Conservation (phyloP, 1,140 invertebrate species). For the Ptiloglossa arizonensis region DNA sequence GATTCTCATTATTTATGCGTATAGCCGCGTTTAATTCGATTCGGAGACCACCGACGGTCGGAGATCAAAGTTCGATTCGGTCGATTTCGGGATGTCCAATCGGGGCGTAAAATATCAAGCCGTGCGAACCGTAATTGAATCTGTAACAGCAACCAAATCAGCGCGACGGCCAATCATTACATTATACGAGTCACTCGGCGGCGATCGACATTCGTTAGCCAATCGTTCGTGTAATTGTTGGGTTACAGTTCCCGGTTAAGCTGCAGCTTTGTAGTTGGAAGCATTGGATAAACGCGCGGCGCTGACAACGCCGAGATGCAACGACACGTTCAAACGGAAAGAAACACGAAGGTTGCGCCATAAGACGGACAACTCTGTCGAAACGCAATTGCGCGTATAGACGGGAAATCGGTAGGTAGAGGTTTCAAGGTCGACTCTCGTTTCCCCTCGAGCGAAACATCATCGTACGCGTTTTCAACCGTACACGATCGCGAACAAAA, state of each 20-base stretch:
- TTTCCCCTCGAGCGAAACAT: too few relatives aligned
- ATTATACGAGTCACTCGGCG: slow-evolving; percentile 59
- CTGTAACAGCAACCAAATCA: slow-evolving; percentile 65
- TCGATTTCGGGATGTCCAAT: slow-evolving; percentile 50
- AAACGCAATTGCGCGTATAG: too few relatives aligned
- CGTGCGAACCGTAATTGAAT: slow-evolving; percentile 62
- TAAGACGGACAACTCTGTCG: neutral
- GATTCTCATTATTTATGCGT: slow-evolving; percentile 60
- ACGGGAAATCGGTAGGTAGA: too few relatives aligned
- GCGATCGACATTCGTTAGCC: slow-evolving; percentile 65
- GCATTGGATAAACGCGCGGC: slow-evolving; percentile 35
- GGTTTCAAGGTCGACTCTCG: too few relatives aligned
- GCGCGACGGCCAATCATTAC: slow-evolving; percentile 60
- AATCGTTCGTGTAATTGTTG: slow-evolving; percentile 65
- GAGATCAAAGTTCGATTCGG: slow-evolving; percentile 53
- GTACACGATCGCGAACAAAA: too few relatives aligned
- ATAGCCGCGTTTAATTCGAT: slow-evolving; percentile 56
- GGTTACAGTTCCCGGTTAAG: slow-evolving; percentile 50
- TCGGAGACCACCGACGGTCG: slow-evolving; percentile 18
- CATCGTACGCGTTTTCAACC: too few relatives aligned
- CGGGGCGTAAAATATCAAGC: slow-evolving; percentile 52
- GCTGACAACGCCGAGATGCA: neutral
- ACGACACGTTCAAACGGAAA: slow-evolving; percentile 11
- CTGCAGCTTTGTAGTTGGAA: slow-evolving; percentile 58
- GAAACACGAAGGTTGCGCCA: slow-evolving; percentile 16